Evolutionary conservation across 2,113 vertebrate genomes (phyloP).

Genomic region (Rhinolophus sinicus): DNA sequence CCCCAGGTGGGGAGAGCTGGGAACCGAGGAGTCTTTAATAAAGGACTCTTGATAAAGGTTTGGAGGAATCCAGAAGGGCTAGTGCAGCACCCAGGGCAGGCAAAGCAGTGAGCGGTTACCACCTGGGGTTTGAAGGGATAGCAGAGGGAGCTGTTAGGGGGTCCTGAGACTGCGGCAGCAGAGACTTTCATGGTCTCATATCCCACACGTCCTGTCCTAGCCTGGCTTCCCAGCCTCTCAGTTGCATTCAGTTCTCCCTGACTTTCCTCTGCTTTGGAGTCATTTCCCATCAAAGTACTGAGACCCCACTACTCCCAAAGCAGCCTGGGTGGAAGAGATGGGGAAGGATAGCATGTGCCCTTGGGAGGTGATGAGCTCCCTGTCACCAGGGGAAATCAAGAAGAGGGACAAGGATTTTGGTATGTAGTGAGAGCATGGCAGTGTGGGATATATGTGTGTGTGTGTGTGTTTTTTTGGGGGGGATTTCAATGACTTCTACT

Average conservation of each 20-base stretch:
- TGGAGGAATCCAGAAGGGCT: neutral
- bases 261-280: neutral
- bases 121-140: neutral
- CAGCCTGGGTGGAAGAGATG: neutral
- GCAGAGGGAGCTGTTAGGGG: neutral
- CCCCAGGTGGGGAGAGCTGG: neutral
- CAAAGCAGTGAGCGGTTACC: neutral
- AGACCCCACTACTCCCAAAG: neutral
- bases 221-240: neutral
- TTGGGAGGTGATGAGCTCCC: neutral
- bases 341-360: neutral
- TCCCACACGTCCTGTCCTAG: neutral
- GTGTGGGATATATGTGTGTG: neutral
- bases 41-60: neutral
- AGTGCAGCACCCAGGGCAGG: neutral
- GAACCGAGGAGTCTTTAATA: rapidly evolving
- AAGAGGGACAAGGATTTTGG: neutral
- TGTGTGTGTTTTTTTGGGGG: neutral
- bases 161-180: neutral
- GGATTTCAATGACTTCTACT: neutral
- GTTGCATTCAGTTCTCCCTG: neutral
- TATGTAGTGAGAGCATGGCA: neutral
- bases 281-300: neutral
- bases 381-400: neutral
- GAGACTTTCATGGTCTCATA: neutral